Evolutionary conservation across 2,113 vertebrate species (phyloP), one percentile per base, ranked within the genome.

Genomic region (Triplophysa dalaica): DNA sequence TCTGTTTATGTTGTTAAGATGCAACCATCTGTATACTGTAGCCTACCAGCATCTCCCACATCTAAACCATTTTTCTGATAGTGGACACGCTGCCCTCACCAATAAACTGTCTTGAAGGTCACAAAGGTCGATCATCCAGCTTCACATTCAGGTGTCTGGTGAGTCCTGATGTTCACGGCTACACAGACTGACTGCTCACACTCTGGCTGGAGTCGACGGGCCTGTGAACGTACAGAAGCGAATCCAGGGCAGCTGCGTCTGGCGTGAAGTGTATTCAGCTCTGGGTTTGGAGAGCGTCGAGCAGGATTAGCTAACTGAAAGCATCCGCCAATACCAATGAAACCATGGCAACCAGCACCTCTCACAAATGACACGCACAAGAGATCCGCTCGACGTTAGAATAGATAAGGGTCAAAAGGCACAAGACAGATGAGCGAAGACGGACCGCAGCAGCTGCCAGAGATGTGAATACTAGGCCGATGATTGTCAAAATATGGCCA

Each of bases 231-330:
- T 22, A 60, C 60, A 65, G 41, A 65, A 68, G 41, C 75, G 48
- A 80, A 81, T 80, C 26, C 56, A 80, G 73, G 78, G 62, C 84
- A 85, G 80, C 76, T 85, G 84, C 63, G 70, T 79, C 72, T 86
- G 85, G 79, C 84, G 82, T 85, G 80, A 78, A 83, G 83, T 75
- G 83, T 58, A 77, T 69, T 81, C 65, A 76, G 61, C 65, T 78
- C 67, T 75, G 63, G 78, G 75, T 60, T 78, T 78, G 77, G 61
- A 84, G 80, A 84, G 83, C 73, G 64, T 58, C 78, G 56, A 65
- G 79, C 83, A 78, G 83, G 83, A 81, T 81, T 84, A 84, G 70
- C 79, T 81, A 81, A 84, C 83, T 84, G 75, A 84, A 84, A 84
- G 83, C 83, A 81, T 84, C 79, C 83, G 75, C 79, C 75, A 84